phyloP scores from a whole-genome alignment of 2,113 vertebrate genomes.

The Diadophis punctatus region DNA sequence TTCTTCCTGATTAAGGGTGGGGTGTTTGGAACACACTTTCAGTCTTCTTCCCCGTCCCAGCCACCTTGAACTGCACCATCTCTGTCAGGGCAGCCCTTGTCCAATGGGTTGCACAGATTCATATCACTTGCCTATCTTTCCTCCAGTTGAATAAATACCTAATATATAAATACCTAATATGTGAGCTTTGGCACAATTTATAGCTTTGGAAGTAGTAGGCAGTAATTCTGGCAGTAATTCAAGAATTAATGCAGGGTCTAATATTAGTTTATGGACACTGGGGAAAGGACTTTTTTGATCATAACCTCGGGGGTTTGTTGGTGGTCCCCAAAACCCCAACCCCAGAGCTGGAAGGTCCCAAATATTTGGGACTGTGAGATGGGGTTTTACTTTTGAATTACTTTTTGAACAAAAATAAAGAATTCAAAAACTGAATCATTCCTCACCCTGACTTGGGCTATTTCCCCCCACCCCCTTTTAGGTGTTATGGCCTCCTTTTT shows the following conservation, averaged over 20 bases:
- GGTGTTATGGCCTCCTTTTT: background rate
- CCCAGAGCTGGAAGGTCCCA: background rate
- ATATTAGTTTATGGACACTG: background rate
- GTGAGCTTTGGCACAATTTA: no score
- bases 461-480: background rate
- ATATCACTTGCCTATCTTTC: no score
- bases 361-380: background rate
- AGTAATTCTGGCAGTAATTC: background rate
- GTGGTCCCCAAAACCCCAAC: background rate
- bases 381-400: background rate
- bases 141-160: no score
- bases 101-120: no score
- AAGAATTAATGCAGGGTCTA: background rate
- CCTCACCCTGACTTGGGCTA: background rate
- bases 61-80: no score
- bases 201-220: background rate
- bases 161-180: no score
- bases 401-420: background rate
- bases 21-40: no score
- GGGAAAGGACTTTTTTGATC: background rate
- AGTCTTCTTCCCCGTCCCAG: no score
- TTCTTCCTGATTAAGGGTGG: background rate
- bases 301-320: background rate
- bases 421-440: background rate
- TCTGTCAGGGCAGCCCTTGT: no score